Percentiles rank a stretch among this genome's conserved stretches.
Evolutionary conservation across 2,888 invertebrate species (phyloP).

Genomic region (Gnatocerus cornutus): DNA sequence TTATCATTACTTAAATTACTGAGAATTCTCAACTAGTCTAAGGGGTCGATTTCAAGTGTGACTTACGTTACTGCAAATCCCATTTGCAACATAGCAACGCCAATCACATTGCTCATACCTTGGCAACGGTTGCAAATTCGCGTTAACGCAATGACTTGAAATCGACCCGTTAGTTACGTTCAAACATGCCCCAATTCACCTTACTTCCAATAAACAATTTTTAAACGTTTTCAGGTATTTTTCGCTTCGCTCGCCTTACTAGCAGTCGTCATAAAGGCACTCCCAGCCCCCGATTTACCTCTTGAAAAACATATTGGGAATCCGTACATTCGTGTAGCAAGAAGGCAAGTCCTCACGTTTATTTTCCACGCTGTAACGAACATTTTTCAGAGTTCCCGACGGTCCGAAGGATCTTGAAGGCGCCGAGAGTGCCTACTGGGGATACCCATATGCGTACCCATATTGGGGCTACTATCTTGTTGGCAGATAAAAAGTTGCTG

Average conservation of each 20-base stretch:
- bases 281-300: slow-evolving; percentile 11
- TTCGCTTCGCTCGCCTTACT: background rate
- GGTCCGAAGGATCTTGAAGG: slow-evolving; percentile 58
- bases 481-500: slow-evolving; percentile 43
- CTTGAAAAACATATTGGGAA: background rate
- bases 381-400: slow-evolving; percentile 8
- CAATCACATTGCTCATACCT: too few relatives aligned
- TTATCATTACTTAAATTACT: too few relatives aligned
- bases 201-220: too few relatives aligned
- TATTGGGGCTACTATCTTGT: slow-evolving; percentile 45
- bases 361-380: background rate
- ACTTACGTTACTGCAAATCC: too few relatives aligned
- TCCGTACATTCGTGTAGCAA: slow-evolving; percentile 7
- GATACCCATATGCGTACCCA: slow-evolving; percentile 47
- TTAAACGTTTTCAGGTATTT: background rate
- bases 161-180: too few relatives aligned
- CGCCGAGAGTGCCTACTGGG: slow-evolving; percentile 52
- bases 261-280: slow-evolving; percentile 2
- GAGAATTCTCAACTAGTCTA: too few relatives aligned
- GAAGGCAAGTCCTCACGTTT: background rate
- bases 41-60: too few relatives aligned
- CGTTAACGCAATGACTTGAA: too few relatives aligned
- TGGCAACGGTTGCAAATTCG: too few relatives aligned
- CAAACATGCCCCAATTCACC: too few relatives aligned
- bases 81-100: too few relatives aligned